Conservation (phyloP, 2,797 vertebrate genomes). For the Prionace glauca region DNA sequence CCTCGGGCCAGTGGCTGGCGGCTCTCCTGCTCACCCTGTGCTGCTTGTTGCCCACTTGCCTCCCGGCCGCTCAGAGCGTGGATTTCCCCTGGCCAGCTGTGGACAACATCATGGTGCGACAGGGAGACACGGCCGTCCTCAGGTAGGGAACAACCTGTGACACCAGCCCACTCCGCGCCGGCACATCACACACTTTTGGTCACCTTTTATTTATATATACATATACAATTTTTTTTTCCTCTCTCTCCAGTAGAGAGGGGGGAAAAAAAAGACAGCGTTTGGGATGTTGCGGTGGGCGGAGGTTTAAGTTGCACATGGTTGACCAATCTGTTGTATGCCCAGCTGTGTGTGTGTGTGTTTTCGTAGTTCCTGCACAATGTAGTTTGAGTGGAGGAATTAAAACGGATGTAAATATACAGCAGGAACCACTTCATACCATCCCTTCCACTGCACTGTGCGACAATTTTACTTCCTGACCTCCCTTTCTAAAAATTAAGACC, state of each 20-base stretch:
- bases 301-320: constrained; percentile 24
- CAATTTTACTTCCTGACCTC: background rate
- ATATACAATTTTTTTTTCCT: too few species aligned
- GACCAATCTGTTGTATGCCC: background rate
- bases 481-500: background rate
- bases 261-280: background rate
- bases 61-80: constrained; percentile 83
- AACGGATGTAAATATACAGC: too few species aligned
- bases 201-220: background rate
- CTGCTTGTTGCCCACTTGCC: constrained; percentile 84
- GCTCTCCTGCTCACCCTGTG: constrained; percentile 85
- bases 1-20: constrained; percentile 89
- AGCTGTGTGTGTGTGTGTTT: background rate
- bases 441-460: constrained; percentile 17
- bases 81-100: constrained; percentile 78
- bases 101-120: constrained; percentile 88
- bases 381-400: background rate
- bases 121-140: constrained; percentile 90
- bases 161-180: too few species aligned
- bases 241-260: background rate
- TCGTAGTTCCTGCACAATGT: constrained; percentile 11
- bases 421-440: background rate
- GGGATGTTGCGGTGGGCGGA: background rate
- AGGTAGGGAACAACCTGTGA: constrained; percentile 63
- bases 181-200: background rate